Base-by-base conservation (phyloP, 2,888 invertebrate species). In the Chymomyza caudatula region DNA sequence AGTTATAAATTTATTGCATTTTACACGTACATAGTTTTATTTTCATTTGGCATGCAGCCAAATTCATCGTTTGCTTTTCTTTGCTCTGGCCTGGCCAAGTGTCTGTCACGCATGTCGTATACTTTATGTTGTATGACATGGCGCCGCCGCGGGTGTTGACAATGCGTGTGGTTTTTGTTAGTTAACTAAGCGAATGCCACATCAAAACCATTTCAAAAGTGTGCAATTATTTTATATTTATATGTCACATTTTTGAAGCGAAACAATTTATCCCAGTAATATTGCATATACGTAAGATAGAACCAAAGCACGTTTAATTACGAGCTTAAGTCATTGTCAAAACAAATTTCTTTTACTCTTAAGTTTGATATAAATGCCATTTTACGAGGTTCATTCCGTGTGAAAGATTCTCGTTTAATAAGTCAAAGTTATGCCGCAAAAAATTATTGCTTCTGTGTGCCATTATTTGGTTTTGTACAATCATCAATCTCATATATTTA, bases 31-130 rank as follows among this genome's bases (percentile, higher is more conserved):
- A 62, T 42, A 72, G 63, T 69, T 73, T 67, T 43, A 51, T 44
- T 69, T 54, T 60, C 60, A 53, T 59, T 66, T 76, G 76, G 76
- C 72, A n/a, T 29, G 37, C 17, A 37, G 78, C 72, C 76, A 72
- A 54, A 64, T 29, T 37, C 29, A 37, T 11, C 11, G 29, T 4
- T 37, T 25, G 19, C 37, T 67, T 49, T 8, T 51, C 17, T 29
- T n/a, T n/a, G 6, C 59, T 65, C 69, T 69, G 66, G 52, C 66
- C 51, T 53, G 69, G 68, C 60, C 60, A 15, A 25, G 8, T 52
- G 13, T 17, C 55, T 65, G 60, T 58, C 60, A 52, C n/a, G 51
- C 43, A 62, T 52, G 56, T 55, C 15, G 42, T 19, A 37, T n/a
- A n/a, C 58, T 29, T 17, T 43, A 22, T 8, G 19, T n/a, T 42